Evolutionary conservation across 1,140 invertebrate genomes (phyloP).

Genomic region (Aphelinus atriplicis): DNA sequence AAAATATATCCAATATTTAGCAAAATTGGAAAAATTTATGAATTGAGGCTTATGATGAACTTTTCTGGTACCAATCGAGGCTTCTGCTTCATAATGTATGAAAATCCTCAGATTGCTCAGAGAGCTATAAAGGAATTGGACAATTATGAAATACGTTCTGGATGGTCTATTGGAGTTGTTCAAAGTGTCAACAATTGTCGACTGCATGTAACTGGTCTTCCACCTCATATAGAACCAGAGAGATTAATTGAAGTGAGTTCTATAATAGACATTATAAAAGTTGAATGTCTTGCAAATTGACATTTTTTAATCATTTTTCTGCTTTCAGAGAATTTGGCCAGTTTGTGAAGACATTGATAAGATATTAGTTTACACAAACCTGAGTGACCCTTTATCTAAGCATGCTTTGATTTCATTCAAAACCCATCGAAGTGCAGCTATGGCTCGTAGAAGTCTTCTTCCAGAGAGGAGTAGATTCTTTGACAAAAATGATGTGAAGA

Average conservation of each 20-base stretch:
- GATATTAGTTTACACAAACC: slow-evolving; percentile 52
- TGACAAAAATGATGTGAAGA: slow-evolving; percentile 53
- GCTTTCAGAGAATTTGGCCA: slow-evolving; percentile 52
- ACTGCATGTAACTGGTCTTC: slow-evolving; percentile 71
- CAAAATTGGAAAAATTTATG: slow-evolving; percentile 73
- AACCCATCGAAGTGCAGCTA: slow-evolving; percentile 75
- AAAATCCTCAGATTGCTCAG: slow-evolving; percentile 66
- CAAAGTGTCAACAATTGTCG: slow-evolving; percentile 76
- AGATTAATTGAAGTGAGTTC: slow-evolving; percentile 52
- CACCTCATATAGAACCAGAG: slow-evolving; percentile 41
- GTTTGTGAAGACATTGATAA: slow-evolving; percentile 52
- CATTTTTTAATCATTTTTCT: slow-evolving; percentile 4
- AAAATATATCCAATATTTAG: slow-evolving; percentile 83
- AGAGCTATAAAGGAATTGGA: slow-evolving; percentile 71
- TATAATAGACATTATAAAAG: too few species aligned
- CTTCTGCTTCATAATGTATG: slow-evolving; percentile 76
- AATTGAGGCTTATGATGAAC: slow-evolving; percentile 84
- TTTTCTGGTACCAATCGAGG: slow-evolving; percentile 76
- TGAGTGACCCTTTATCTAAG: slow-evolving; percentile 38
- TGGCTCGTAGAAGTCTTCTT: slow-evolving; percentile 74
- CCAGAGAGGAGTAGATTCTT: slow-evolving; percentile 69
- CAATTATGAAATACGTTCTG: slow-evolving; percentile 70
- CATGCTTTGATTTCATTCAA: slow-evolving; percentile 76
- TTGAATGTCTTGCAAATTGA: too few species aligned
- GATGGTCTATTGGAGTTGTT: slow-evolving; percentile 71